Conservation (phyloP, 2,113 vertebrate species). For the mouse (Mus musculus) region GRCm39 chr17:47753501-47754000, state of each 20-base stretch:
- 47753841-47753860: background rate
- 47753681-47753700: too few species aligned
- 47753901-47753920: background rate
- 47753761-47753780: too few species aligned
- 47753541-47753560: too few species aligned
- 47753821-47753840: background rate
- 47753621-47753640: background rate
- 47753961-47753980: background rate
- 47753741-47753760: background rate
- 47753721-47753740: background rate
- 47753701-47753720: background rate
- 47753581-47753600: too few species aligned
- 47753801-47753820: background rate
- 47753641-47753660: background rate
- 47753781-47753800: background rate
- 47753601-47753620: background rate
- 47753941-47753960: background rate
- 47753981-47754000: background rate
- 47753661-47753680: too few species aligned
- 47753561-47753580: background rate
- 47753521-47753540: background rate
- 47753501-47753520: background rate
- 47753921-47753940: background rate
- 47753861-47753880: background rate
- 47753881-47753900: background rate